Evolutionary conservation across 64 coral and sea anemone species (phyloP), one percentile per base, ranked within the genome.

Genomic region (Orbicella faveolata): DNA sequence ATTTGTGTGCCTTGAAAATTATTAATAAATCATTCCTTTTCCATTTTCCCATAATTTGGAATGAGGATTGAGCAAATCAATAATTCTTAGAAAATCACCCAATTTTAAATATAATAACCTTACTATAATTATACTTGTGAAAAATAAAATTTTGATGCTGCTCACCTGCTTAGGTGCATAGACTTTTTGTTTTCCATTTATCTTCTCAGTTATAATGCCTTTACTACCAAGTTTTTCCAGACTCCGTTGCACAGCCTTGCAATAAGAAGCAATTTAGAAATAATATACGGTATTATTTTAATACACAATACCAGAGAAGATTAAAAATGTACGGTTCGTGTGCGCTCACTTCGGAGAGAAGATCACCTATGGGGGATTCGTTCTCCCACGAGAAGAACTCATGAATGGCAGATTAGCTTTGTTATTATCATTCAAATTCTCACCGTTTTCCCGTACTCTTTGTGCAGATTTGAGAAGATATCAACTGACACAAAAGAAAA

Each of bases 391-490:
- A 41, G 39, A 68, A 6, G 21, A 68, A 21, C 23, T 1, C 17
- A 68, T 20, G 6, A 74, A 52, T 12, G 39, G 30, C 57, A 88
- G 26, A 48, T 59, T 12, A 59, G 55, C 55, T 9, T 59, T 59
- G 55, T 57, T 1, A 6, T 10, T 57, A 57, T 10, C 0, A 63
- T 44, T 54, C 33, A 14, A 16, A 2, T 11, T 67, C 83, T 95
- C 89, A 99, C 96, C 67, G 97, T 99, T 95, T 99, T 99, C n/a
- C 94, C 97, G 75, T 87, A 93, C 54, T 99, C 85, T 83, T 95
- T 95, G 79, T 99, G 97, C 21, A 99, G 91, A 84, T 99, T 99
- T 72, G 94, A 93, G 75, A 99, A 99, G 74, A 99, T 95, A 76
- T 99, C 97, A 89, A 93, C 97, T 99, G 89, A 12, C 78, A 78